A percentile compares a stretch with the other conserved stretches of the same genome.
Evolutionary conservation across 1,140 invertebrate species (phyloP).

Genomic region (Caenorhabditis brenneri): DNA sequence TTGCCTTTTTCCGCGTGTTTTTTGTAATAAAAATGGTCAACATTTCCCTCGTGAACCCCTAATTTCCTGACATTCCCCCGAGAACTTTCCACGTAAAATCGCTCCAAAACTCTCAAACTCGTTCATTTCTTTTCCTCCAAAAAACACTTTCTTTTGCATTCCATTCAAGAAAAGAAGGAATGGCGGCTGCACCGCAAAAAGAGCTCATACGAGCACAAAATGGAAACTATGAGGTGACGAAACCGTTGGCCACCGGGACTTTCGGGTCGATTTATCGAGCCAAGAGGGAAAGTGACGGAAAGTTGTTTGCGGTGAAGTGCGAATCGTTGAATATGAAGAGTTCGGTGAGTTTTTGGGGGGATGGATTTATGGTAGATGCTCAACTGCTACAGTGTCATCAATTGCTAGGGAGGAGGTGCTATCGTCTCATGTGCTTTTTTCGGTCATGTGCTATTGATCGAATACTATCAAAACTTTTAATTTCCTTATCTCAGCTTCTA

Average conservation of each 20-base stretch:
- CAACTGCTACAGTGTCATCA: no score
- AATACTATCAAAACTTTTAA: no score
- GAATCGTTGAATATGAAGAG: conserved; percentile 33
- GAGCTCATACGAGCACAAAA: conserved; percentile 25
- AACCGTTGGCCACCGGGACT: conserved; percentile 1
- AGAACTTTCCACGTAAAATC: no score
- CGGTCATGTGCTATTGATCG: no score
- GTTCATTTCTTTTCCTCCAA: no score
- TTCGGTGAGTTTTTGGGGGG: not conserved
- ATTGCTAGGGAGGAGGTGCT: no score
- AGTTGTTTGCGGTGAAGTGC: conserved; percentile 9
- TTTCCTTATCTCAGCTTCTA: no score
- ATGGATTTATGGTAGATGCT: no score
- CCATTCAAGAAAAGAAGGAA: not conserved
- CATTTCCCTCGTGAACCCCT: not conserved
- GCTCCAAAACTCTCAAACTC: no score
- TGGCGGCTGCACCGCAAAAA: conserved; percentile 1
- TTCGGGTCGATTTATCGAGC: conserved; percentile 12
- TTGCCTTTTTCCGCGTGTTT: not conserved
- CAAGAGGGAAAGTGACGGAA: conserved; percentile 8
- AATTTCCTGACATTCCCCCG: not conserved
- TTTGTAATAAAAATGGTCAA: not conserved
- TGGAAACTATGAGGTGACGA: conserved; percentile 14
- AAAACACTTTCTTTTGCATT: no score
- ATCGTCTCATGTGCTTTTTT: no score